Base-by-base conservation (phyloP, 2,113 vertebrate species). In the Sciurus niger region DNA sequence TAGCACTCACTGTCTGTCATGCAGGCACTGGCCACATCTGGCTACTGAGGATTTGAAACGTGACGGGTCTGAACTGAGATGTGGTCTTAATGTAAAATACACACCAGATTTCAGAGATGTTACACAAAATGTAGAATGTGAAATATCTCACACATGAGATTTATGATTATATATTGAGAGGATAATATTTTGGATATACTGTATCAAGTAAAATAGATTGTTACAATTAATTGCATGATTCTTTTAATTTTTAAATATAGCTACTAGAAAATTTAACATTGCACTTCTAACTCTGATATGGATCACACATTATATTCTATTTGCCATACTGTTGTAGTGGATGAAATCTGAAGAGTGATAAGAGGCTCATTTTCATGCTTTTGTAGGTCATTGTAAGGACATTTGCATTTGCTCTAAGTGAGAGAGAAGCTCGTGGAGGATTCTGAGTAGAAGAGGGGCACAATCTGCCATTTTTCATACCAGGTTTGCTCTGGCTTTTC, bases 221-320 rank as follows among this genome's bases (percentile, higher is more conserved):
- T 77, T 89, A 83, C 90, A 84, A 90, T 92, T 18, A 90, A 93
- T 84, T 76, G 34, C 7, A 76, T 93, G 17, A 60, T 92, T 70
- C 65, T 86, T 89, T 92, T 77, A 53, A 22, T 14, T 87, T 88
- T 78, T 91, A 0, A 63, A 76, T 43, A 1, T 80, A 18, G 25
- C 22, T 80, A 65, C 67, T 60, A 79, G 40, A 84, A 84, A 60
- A 46, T 82, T 68, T 84, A 77, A 72, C 70, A 37, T 76, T 30
- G 7, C 3, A 32, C 9, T 67, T 92, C 55, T 90, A 28, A 10
- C 1, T 94, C 89, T 77, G 11, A 32, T 24, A 14, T 37, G 51
- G 51, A n/a, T 95, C 34, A 8, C 6, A 10, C 4, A 13, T 70
- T 92, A 25, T 51, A 74, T 89, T 87, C 28, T 79, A 28, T 67